phyloP scores from a whole-genome alignment of 1,140 invertebrate genomes.

The Gryon sp. region DNA sequence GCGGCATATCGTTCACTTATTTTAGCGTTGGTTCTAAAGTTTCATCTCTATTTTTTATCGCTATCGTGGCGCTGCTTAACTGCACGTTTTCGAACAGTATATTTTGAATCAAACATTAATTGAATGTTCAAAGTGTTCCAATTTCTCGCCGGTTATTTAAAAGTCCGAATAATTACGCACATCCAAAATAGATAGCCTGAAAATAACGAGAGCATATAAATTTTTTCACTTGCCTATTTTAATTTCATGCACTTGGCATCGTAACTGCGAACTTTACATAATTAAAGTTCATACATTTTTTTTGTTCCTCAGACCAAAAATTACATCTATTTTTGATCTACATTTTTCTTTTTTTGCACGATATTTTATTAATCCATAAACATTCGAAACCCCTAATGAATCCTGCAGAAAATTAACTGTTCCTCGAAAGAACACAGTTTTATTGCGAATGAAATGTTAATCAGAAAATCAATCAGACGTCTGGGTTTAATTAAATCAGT shows the following conservation, averaged over 20 bases:
- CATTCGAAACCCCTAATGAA: too few species aligned
- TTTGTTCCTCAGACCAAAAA: background rate
- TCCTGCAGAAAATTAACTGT: too few species aligned
- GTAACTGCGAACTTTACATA: background rate
- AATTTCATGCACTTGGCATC: background rate
- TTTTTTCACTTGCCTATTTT: slow-evolving; percentile 1
- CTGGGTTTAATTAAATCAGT: background rate
- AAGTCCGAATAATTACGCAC: slow-evolving; percentile 19
- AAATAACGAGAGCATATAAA: slow-evolving; percentile 3
- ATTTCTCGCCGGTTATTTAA: slow-evolving; percentile 7
- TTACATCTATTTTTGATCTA: background rate
- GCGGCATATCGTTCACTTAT: slow-evolving; percentile 17
- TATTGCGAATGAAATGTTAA: background rate
- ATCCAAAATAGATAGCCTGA: background rate
- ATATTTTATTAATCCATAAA: too few species aligned
- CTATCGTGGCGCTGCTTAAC: too few species aligned
- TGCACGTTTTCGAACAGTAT: background rate
- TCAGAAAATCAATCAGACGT: background rate
- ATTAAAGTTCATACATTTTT: background rate
- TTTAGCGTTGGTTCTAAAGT: slow-evolving; percentile 17
- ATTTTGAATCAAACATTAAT: slow-evolving; percentile 9
- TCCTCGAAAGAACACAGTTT: too few species aligned
- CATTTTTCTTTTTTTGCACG: too few species aligned
- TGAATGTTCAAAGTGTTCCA: slow-evolving; percentile 3
- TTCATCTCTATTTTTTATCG: background rate